phyloP scores from a whole-genome alignment of 2,888 invertebrate species.

The Thalpophila matura region DNA sequence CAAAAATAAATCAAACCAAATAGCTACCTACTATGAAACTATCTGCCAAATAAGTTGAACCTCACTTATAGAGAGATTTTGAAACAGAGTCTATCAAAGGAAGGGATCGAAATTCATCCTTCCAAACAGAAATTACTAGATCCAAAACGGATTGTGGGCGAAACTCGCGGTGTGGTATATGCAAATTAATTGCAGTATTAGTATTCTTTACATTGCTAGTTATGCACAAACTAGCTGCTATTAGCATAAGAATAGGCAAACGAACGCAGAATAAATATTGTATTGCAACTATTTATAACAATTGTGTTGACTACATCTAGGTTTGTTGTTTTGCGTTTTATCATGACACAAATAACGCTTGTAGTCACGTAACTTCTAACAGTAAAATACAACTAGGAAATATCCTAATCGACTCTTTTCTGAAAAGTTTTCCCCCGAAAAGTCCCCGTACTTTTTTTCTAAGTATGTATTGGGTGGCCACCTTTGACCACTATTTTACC shows the following conservation, averaged over 20 bases:
- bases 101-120: not conserved
- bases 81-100: too few relatives aligned
- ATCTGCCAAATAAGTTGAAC: too few relatives aligned
- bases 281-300: conserved; percentile 59
- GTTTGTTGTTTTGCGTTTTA: conserved; percentile 29
- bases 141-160: conserved; percentile 12
- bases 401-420: too few relatives aligned
- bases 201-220: conserved; percentile 55
- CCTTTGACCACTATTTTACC: too few relatives aligned
- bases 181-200: conserved; percentile 61
- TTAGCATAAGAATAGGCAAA: conserved; percentile 62
- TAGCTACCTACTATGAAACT: too few relatives aligned
- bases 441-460: too few relatives aligned
- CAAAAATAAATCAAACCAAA: too few relatives aligned
- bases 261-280: conserved; percentile 53
- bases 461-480: too few relatives aligned
- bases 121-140: not conserved
- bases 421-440: too few relatives aligned
- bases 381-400: not conserved
- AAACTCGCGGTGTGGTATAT: conserved; percentile 50
- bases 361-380: conserved; percentile 4
- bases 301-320: conserved; percentile 27
- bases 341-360: conserved; percentile 35
- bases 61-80: too few relatives aligned
- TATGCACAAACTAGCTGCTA: conserved; percentile 53